Conservation (phyloP, 2,888 invertebrate species). For the Microctonus hyperodae region DNA sequence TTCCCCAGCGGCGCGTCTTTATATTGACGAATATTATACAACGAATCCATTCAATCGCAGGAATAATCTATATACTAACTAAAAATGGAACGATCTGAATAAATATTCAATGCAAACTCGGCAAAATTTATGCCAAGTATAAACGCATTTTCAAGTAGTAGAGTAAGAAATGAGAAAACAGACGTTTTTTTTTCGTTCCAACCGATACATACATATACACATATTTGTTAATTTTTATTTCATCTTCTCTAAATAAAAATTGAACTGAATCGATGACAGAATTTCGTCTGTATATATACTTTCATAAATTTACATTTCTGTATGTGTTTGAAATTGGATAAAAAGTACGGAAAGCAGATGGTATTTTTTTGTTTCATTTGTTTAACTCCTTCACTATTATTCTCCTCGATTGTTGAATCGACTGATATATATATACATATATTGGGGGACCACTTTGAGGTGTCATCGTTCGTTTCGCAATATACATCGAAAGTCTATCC, state of each 20-base stretch:
- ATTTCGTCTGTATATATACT: too few species aligned
- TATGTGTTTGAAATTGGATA: not conserved
- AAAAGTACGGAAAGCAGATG: not conserved
- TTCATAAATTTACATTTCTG: not conserved
- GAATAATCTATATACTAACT: conserved; percentile 28
- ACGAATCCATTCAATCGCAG: conserved; percentile 26
- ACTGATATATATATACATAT: too few species aligned
- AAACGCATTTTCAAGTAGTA: conserved; percentile 12
- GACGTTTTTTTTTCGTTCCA: conserved; percentile 8
- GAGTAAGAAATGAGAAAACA: conserved; percentile 10
- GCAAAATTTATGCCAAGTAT: conserved; percentile 30
- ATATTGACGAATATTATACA: conserved; percentile 27
- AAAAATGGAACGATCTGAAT: conserved; percentile 28
- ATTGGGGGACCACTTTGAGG: conserved; percentile 14
- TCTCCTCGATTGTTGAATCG: not conserved
- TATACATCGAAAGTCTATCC: not conserved
- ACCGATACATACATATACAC: not conserved
- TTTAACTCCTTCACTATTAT: not conserved
- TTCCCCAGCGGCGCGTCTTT: conserved; percentile 8
- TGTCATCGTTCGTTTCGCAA: not conserved
- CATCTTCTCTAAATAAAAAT: conserved; percentile 3
- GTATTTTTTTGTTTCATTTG: not conserved
- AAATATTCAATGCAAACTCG: conserved; percentile 31
- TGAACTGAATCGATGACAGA: not conserved
- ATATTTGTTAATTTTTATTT: conserved; percentile 1